Evolutionary conservation across 2,888 invertebrate species (phyloP), one percentile per base, ranked within the genome.

Genomic region (Boloria selene): DNA sequence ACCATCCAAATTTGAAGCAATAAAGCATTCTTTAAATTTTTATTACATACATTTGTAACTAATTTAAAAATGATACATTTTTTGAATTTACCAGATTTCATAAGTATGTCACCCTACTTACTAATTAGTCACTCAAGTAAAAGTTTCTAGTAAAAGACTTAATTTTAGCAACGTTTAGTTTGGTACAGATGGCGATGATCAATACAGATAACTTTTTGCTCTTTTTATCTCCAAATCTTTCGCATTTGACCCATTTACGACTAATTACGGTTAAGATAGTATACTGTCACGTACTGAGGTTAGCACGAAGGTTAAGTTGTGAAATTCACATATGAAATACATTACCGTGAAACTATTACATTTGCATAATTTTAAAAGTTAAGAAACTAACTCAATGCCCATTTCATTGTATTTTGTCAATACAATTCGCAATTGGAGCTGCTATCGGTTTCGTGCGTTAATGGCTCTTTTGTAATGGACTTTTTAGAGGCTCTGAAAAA

Each of bases 301-400:
- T 71, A 73, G 67, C 69, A 61, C 54, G 69, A 75, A 78, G 78
- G 77, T 75, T 73, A 71, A 59, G 26, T 81, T 82, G 72, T 72
- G 81, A 79, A 81, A 82, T 77, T 70, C 71, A 75, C 75, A 72
- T 78, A 72, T 77, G 76, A 77, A 81, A 80, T 74, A 73, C 75
- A 72, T 70, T 70, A 60, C 74, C 74, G 73, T 73, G 72, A 74
- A 77, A 79, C 75, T 74, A 77, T 77, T 74, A 65, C 69, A 79
- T 82, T 81, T 80, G 77, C 79, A 80, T 82, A 80, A 81, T 78
- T 80, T 78, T 75, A 76, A 75, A 73, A 72, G 69, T 82, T 79
- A 75, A 70, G 81, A 80, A 80, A 83, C 75, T 74, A 14, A 47
- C 74, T 77, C 76, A 76, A 75, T 73, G 70, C 69, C 72, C 72